Evolutionary conservation across 2,113 vertebrate genomes (phyloP), one percentile per base, ranked within the genome.

Genomic region (Chiloscyllium plagiosum): DNA sequence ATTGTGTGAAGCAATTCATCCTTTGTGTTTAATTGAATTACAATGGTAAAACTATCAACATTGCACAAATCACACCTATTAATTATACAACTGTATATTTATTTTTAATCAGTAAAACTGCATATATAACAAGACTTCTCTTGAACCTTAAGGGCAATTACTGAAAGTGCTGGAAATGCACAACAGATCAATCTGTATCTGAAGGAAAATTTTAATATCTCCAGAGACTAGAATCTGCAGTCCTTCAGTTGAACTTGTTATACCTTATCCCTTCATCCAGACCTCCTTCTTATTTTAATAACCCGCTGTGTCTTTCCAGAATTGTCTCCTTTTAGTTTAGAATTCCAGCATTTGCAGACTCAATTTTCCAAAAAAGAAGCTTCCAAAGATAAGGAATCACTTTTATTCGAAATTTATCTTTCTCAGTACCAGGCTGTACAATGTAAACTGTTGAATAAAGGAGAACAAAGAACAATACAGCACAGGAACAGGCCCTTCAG

Each of bases 41-140:
- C 42, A 95, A 70, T 3, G 24, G 65, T 94, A 94, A 94, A 94
- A 72, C 65, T 50, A 95, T 24, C 37, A 95, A n/a, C n/a, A n/a
- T 37, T 93, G 29, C 19, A 10, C 29, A 68, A 20, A 66, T 61
- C 56, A 42, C 89, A 68, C 65, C 89, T 65, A 93, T 93, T 92
- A 93, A 93, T 93, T 93, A 66, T 37, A 19, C 61, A 20, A 22
- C n/a, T 66, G 65, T 93, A 65, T 37, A 19, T 93, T 92, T 65
- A 92, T n/a, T 66, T 93, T 93, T 66, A 93, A 93, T n/a, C 56
- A 93, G 37, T 66, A 93, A n/a, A 93, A 37, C 61, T 66, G 65
- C 89, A 37, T n/a, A 66, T 68, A n/a, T 61, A 92, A 92, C 56
- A 92, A 61, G 29, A 29, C 50, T 89, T 52, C 56, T 89, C 47